Base-by-base conservation (phyloP, 2,797 vertebrate genomes). In the Anguilla marmorata region DNA sequence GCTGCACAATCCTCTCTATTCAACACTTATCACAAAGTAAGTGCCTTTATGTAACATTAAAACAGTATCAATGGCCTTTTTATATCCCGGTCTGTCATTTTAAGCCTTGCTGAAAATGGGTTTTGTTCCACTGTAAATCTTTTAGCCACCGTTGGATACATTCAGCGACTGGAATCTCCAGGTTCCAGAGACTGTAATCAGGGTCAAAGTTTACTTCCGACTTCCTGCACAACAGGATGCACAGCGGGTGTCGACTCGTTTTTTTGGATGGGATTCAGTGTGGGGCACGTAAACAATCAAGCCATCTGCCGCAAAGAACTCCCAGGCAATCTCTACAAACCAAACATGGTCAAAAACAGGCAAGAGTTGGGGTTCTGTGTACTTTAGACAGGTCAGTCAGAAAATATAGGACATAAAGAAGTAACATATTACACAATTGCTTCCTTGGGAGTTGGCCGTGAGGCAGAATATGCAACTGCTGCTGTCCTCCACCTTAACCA, bases 151-250 rank as follows among this genome's bases (percentile, higher is more conserved):
- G 30, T 85, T 85, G 45, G 54, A 41, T 56, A 63, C 19, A 54
- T 19, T 63, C 30, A 41, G 85, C 12, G 37, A 41, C 83, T 58
- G 41, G 4, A 45, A 58, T 52, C 50, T 45, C 52, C 5, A 30
- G 12, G 11, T 52, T 84, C 83, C 83, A 24, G 12, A 14, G 83
- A 58, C 50, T 54, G 7, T 12, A 30, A 33, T 16, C 79, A 50
- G 45, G 79, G 79, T 50, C 79, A 82, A 82, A 82, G 83, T 14
- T 54, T 11, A 56, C 12, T 30, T 52, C 45, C 5, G 4, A 16
- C 83, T 63, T 63, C 85, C 85, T 85, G 16, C 60, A 63, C 58
- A 85, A 66, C 56, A 85, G 85, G 85, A 85, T 63, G n/a, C 54
- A 19, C 84, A 63, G 84, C 27, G 8, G 12, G 5, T 19, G 54